Percentiles rank a stretch among this genome's conserved stretches.
These are phyloP conservation scores for Poecilia picta DNA, from an alignment of 2,797 vertebrate species.

Conservation along the genomic window DNA sequence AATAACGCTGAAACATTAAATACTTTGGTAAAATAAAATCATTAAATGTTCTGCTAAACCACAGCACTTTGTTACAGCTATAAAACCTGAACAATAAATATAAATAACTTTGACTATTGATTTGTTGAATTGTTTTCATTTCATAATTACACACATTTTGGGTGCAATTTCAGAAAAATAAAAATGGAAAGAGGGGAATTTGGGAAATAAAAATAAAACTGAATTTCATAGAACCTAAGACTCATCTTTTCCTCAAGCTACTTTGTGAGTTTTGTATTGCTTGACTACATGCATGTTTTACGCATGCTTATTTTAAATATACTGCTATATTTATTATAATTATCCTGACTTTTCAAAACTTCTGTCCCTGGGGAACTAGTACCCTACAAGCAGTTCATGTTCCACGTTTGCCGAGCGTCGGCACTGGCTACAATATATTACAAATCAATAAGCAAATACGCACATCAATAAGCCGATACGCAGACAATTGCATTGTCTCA, in stretches of 20 bases:
- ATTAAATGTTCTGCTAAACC: neutral
- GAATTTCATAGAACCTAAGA: neutral
- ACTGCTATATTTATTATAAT: neutral
- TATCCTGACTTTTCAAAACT: neutral
- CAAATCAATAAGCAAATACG: neutral
- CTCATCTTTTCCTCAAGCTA: neutral
- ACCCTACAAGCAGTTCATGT: neutral
- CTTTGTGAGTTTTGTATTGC: neutral
- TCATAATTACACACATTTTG: neutral
- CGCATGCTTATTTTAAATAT: neutral
- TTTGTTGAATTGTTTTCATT: neutral
- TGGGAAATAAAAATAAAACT: neutral
- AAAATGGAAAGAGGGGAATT: neutral
- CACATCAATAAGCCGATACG: neutral
- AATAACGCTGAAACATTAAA: neutral
- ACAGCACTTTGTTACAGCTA: neutral
- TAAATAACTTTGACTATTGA: neutral
- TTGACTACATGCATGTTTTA: neutral
- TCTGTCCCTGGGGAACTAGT: too few species aligned
- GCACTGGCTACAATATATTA: neutral
- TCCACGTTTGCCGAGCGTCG: neutral
- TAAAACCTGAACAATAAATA: too few species aligned
- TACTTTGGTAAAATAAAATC: neutral
- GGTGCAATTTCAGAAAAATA: neutral
- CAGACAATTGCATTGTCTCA: neutral